A percentile compares a stretch with the other conserved stretches of the same genome.
These are phyloP conservation scores for Lutjanus campechanus DNA, from an alignment of 2,797 vertebrate genomes.

Conservation along the genomic window DNA sequence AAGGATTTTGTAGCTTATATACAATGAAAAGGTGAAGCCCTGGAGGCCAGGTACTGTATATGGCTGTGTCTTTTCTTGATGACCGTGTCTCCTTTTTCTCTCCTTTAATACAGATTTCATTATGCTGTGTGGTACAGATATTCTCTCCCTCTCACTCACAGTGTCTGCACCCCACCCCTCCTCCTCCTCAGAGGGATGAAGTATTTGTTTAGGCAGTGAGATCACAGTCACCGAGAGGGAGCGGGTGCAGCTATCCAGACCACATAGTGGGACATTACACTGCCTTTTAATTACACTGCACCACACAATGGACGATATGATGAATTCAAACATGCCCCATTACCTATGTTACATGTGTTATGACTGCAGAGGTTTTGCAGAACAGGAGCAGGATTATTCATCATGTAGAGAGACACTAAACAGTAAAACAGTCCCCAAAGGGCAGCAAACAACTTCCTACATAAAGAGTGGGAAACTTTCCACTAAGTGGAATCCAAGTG, in stretches of 20 bases:
- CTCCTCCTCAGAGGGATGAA: constrained; percentile 56
- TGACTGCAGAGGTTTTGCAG: constrained; percentile 25
- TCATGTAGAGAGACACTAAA: constrained; percentile 32
- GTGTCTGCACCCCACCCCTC: constrained; percentile 15
- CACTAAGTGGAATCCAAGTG: constrained; percentile 23
- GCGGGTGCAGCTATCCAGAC: constrained; percentile 36
- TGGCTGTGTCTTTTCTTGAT: constrained; percentile 22
- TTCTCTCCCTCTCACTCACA: constrained; percentile 10
- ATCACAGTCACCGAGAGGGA: constrained; percentile 49
- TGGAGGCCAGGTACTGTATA: constrained; percentile 1
- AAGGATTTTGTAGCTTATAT: constrained; percentile 24
- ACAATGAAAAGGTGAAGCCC: constrained; percentile 19
- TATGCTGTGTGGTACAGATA: constrained; percentile 16
- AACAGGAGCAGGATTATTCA: constrained; percentile 42
- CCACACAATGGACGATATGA: neutral
- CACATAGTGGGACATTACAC: constrained; percentile 1
- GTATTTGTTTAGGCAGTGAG: constrained; percentile 66
- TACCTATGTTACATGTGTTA: constrained; percentile 35
- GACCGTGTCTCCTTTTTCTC: constrained; percentile 25
- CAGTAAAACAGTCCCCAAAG: constrained; percentile 21
- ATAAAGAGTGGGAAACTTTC: constrained; percentile 8
- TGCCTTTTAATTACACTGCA: constrained; percentile 44
- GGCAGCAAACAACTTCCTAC: constrained; percentile 19
- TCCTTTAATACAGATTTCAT: constrained; percentile 38
- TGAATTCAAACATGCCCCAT: constrained; percentile 2